Evolutionary conservation across 1,140 invertebrate species (phyloP), one percentile per base, ranked within the genome.

Genomic region (Pinna nobilis): DNA sequence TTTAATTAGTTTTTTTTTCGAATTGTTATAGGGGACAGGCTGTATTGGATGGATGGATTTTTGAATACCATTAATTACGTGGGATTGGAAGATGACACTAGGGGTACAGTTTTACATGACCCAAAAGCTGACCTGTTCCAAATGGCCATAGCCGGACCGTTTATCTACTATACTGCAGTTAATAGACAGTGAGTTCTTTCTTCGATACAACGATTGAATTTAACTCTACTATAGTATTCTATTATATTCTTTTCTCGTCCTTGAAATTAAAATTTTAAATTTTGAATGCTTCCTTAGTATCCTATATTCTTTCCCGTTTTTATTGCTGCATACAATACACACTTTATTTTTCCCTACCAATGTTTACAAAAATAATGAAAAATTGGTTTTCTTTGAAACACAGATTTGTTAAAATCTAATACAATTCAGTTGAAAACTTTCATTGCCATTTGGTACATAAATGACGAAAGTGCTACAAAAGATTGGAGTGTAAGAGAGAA

Each of bases 101-200:
- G 55, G 15, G 55, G 59, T 3, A 25, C 28, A 23, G 23, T 63
- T 33, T 41, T 35, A 25, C 59, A 63, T 44, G 59, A 63, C 28
- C 59, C 59, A 4, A 32, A 35, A 13, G 59, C 59, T 9, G 59
- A 63, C 37, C 39, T 63, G 7, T 30, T 44, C 23, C 59, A 63
- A 15, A 63, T 63, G 28, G 59, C 59, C 18, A 41, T 63, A 11
- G 39, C 20, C 23, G 37, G 37, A 23, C 44, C 59, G 3, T 37
- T 41, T 32, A 15, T 63, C 11, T 63, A 41, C 32, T 63, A 63
- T 35, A 63, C 59, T 1, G 35, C 59, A 20, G 39, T 44, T 9
- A 63, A 63, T 28, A 25, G 59, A n/a, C 59, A 63, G 59, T 63
- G 37, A 41, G 59, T 41, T 41, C 35, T 28, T 20, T n/a, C n/a